phyloP scores from a whole-genome alignment of 2,888 invertebrate species.

The Drosophila greeni region DNA sequence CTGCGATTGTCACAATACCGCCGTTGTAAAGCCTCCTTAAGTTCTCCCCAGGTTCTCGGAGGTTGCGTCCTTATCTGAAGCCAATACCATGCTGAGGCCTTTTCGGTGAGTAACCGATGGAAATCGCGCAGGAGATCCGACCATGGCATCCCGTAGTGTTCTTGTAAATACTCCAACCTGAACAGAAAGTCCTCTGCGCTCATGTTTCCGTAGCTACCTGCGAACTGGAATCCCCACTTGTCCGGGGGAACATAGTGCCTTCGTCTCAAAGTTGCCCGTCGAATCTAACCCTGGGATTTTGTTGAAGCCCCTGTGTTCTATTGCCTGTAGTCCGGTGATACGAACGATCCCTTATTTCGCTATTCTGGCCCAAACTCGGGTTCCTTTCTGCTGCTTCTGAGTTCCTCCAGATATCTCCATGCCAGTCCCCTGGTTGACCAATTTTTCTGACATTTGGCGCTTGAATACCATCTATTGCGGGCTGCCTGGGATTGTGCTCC shows the following conservation, averaged over 20 bases:
- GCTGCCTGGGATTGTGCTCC: too few species aligned
- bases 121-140: background rate
- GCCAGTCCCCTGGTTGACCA: too few species aligned
- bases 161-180: background rate
- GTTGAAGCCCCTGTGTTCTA: too few species aligned
- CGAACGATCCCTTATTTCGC: too few species aligned
- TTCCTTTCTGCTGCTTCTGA: too few species aligned
- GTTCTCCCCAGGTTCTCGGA: background rate
- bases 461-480: too few species aligned
- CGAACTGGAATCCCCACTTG: background rate
- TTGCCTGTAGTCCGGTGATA: too few species aligned
- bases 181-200: conserved; percentile 2
- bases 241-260: background rate
- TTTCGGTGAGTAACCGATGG: background rate
- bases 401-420: too few species aligned
- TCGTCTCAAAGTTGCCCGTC: too few species aligned
- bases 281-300: too few species aligned
- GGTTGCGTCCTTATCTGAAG: background rate
- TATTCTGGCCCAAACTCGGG: too few species aligned
- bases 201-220: background rate
- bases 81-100: background rate
- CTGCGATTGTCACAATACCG: background rate
- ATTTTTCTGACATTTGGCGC: too few species aligned
- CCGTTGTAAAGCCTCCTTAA: background rate
- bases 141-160: background rate